These are phyloP conservation scores for Myrmecophaga tridactyla DNA, from an alignment of 2,113 vertebrate species.

Conservation along the genomic window DNA sequence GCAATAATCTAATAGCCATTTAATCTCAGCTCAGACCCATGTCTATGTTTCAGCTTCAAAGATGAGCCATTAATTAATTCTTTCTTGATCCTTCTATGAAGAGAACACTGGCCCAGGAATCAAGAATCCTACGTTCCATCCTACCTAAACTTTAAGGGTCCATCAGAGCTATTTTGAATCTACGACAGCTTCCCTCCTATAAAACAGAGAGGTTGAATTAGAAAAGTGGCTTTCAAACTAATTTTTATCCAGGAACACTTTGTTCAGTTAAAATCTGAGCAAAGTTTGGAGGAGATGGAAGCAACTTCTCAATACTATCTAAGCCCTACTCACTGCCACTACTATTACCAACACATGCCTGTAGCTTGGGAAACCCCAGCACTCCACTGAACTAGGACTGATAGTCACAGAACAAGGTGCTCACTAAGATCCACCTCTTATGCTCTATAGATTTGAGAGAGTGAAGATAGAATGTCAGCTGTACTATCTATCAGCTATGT, in stretches of 20 bases:
- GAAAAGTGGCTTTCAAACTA: background rate
- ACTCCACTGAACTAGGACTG: background rate
- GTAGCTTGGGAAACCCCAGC: background rate
- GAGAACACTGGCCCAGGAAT: background rate
- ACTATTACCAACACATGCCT: background rate
- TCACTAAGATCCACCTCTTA: background rate
- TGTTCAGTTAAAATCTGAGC: background rate
- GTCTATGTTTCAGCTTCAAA: background rate
- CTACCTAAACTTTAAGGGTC: background rate
- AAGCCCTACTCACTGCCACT: background rate
- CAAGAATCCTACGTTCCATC: background rate
- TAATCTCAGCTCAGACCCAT: background rate
- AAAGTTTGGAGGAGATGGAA: background rate
- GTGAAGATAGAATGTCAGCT: too few relatives aligned
- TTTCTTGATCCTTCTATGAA: background rate
- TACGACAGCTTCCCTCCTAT: background rate
- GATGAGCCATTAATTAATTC: background rate
- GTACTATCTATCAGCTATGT: background rate
- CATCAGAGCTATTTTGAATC: background rate
- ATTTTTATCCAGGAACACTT: background rate
- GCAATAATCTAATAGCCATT: background rate
- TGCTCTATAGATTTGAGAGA: background rate
- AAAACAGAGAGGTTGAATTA: background rate
- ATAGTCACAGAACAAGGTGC: background rate
- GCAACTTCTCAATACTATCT: background rate